phyloP scores from a whole-genome alignment of 2,888 invertebrate genomes.

The Didymodactylos carnosus region DNA sequence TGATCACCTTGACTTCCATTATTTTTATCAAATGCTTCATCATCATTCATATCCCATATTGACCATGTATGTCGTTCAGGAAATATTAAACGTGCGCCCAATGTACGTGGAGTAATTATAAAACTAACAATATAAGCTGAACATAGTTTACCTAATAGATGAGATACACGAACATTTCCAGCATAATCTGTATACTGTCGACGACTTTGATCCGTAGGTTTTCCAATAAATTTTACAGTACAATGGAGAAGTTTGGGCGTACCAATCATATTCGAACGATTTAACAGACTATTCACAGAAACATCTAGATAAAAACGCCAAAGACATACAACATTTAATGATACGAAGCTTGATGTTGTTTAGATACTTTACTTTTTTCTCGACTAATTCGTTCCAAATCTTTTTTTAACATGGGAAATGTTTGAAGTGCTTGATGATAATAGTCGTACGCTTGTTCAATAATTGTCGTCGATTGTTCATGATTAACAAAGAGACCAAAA shows the following conservation, averaged over 20 bases:
- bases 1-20: neutral
- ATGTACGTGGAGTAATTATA: neutral
- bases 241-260: neutral
- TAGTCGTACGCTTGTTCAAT: neutral
- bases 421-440: neutral
- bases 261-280: neutral
- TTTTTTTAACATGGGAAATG: neutral
- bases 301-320: neutral
- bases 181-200: neutral
- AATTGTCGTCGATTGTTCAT: conserved; percentile 16
- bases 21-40: neutral
- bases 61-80: neutral
- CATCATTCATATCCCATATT: neutral
- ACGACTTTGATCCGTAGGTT: neutral
- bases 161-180: neutral
- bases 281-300: neutral
- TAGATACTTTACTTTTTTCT: neutral
- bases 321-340: too few species aligned
- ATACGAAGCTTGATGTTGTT: too few species aligned
- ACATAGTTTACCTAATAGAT: neutral
- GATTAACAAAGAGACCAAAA: conserved; percentile 19
- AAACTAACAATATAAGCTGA: neutral
- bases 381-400: neutral
- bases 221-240: neutral
- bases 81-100: neutral